Base-by-base conservation (phyloP, 2,888 invertebrate species). In the Lissonota sp. region DNA sequence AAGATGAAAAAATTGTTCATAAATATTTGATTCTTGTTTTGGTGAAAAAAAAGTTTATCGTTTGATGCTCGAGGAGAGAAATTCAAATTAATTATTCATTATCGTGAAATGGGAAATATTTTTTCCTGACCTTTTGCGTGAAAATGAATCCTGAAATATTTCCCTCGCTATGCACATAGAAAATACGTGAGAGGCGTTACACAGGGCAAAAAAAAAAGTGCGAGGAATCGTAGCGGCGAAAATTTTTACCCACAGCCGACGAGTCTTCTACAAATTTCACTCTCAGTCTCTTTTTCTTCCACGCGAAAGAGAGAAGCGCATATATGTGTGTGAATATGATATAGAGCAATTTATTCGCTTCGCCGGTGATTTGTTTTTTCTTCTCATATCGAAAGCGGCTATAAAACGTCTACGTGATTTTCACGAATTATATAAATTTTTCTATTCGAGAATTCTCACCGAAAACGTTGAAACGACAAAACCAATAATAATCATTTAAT, bases 311-410 rank as follows among this genome's bases (percentile, higher is more conserved):
- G 44, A 44, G 63, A 57, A 62, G 55, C 40, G 44, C 39, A 26
- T 42, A 44, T n/a, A 55, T 67, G 55, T 6, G 51, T 42, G 10
- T 16, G 14, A 39, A 58, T 26, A 26, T 26, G 26, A 58, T 64
- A 55, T 80, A 46, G 53, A 70, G 51, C 57, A 26, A 26, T 26
- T 44, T 51, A 39, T 40, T 62, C 67, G 79, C 51, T 63, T 73
- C 73, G 53, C 67, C 69, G 62, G 67, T 69, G 39, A 26, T 26
- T 26, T 26, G 26, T 26, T 62, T 55, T 72, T 53, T 69, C 73
- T 70, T 70, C 79, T 74, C 69, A 79, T 74, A 74, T 69, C 73
- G 73, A 79, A 79, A 79, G 79, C 79, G 63, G 51, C 73, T 74
- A 26, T 26, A 79, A 69, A 26, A 69, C 49, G 58, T 70, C 73